Conservation (phyloP, 2,113 vertebrate genomes). For the Motacilla alba region DNA sequence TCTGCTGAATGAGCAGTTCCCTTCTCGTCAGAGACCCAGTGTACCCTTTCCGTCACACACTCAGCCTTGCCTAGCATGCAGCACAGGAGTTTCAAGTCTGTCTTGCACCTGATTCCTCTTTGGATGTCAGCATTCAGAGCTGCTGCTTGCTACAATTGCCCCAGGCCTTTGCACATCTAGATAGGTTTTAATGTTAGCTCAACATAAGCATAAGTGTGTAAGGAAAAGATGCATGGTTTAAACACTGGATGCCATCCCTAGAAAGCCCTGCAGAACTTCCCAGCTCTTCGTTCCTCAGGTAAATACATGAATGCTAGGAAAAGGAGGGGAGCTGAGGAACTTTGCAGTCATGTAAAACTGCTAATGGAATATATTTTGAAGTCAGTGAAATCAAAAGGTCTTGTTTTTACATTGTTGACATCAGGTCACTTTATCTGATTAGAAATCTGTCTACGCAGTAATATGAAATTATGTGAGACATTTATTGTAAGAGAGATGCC, state of each 20-base stretch:
- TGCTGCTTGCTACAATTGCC: background rate
- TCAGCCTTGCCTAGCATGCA: background rate
- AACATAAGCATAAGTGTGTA: background rate
- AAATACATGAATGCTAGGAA: background rate
- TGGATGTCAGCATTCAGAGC: background rate
- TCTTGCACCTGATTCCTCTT: constrained; percentile 4
- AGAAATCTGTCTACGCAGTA: background rate
- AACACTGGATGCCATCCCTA: background rate
- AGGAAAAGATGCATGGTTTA: background rate
- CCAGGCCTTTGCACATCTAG: background rate
- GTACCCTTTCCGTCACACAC: background rate
- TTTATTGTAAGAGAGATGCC: background rate
- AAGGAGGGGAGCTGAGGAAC: background rate
- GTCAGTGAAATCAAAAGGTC: background rate
- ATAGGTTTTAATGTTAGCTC: background rate
- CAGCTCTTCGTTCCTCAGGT: background rate
- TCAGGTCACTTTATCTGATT: background rate
- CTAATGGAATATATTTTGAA: constrained; percentile 13
- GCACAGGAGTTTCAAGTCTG: background rate
- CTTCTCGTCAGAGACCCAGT: background rate
- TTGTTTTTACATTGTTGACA: constrained; percentile 4
- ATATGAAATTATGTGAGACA: background rate
- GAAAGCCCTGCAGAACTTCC: background rate
- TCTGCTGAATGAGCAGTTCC: background rate
- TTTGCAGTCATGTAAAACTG: background rate